Evolutionary conservation across 2,113 vertebrate genomes (phyloP), one percentile per base, ranked within the genome.

Genomic region (Lepidothrix coronata): DNA sequence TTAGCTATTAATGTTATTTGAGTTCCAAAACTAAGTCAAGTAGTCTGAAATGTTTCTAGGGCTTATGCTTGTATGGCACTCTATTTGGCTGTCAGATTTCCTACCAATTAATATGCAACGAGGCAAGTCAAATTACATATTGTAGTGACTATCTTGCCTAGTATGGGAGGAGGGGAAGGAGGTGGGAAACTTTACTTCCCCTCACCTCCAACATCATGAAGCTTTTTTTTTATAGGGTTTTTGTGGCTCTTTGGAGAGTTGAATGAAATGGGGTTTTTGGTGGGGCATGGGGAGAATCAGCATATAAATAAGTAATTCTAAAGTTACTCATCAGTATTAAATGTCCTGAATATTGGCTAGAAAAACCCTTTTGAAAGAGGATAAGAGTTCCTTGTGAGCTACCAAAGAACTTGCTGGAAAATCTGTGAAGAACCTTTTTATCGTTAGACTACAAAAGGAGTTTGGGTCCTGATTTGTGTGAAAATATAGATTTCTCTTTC

Each of bases 121-220:
- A 61, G 3, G 14, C 22, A 88, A 90, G 14, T 11, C 11, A 57
- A 71, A 65, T 24, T 43, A 41, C 14, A 58, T 22, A n/a, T 6
- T 46, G 25, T 21, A 51, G 33, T 74, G 9, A 37, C 43, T 78
- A 23, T 57, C 13, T 31, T 58, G 6, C 25, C 20, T n/a, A 37
- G 43, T 18, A n/a, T 1, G 14, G 25, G 10, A 61, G 14, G 0
- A 0, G 6, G 13, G 4, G 10, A 43, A 62, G 41, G 11, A 85
- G 28, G 3, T n/a, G 5, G 48, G 30, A 30, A 74, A 48, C 3
- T 35, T 17, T 33, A 6, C 17, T 77, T 80, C 3, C 15, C 25
- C 2, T 57, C 7, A 27, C 2, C 2, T 71, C 21, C 8, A 55
- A 63, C 80, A 63, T 15, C 6, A 39, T 48, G 3, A 77, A 30